Conservation (phyloP, 2,113 vertebrate species). For the Dendropsophus ebraccatus region DNA sequence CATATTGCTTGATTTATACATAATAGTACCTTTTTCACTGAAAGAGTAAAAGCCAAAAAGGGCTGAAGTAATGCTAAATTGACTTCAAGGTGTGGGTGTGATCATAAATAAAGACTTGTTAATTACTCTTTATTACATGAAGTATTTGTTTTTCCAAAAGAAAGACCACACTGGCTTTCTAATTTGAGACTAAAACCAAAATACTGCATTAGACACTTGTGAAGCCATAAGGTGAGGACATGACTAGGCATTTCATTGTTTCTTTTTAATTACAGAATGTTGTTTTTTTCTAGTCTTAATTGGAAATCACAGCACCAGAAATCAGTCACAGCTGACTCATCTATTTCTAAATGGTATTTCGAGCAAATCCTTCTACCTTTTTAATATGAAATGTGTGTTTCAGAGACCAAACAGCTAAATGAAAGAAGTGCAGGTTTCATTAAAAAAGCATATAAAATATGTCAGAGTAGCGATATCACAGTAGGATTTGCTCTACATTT, state of each 20-base stretch:
- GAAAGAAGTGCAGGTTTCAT: conserved; percentile 37
- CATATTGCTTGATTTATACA: background rate
- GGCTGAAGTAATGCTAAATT: conserved; percentile 9
- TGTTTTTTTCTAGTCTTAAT: conserved; percentile 51
- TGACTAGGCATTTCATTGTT: conserved; percentile 54
- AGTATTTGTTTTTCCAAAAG: conserved; percentile 20
- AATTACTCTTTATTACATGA: conserved; percentile 20
- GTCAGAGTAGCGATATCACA: conserved; percentile 34
- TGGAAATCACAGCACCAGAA: conserved; percentile 48
- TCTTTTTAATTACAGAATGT: conserved; percentile 57
- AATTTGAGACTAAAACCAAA: conserved; percentile 41
- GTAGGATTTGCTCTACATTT: conserved; percentile 35
- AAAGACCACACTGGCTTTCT: conserved; percentile 52
- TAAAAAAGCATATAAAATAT: conserved; percentile 50
- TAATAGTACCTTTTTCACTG: background rate
- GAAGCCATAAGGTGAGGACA: conserved; percentile 48
- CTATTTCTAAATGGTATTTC: conserved; percentile 32
- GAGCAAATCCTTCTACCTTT: conserved; percentile 44
- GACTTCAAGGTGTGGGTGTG: conserved; percentile 8
- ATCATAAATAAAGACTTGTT: conserved; percentile 12
- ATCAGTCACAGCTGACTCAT: conserved; percentile 55
- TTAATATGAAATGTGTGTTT: conserved; percentile 49
- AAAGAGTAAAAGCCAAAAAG: background rate
- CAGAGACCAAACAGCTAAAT: conserved; percentile 31
- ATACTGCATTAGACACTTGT: conserved; percentile 53